phyloP scores from a whole-genome alignment of 2,113 vertebrate genomes.

The Apistogramma diplotaenia region DNA sequence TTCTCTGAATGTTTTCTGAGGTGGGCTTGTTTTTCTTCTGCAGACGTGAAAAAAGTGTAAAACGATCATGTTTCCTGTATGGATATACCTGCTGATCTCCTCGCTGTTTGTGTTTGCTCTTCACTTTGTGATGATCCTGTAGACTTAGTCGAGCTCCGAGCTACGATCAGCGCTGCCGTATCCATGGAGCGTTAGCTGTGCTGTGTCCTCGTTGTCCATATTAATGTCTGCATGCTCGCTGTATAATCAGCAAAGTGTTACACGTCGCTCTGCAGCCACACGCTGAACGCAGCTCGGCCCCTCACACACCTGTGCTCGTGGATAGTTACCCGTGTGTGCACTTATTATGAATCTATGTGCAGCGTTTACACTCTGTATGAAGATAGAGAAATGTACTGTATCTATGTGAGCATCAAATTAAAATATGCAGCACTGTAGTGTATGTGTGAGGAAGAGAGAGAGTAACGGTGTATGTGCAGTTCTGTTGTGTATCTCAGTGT shows the following conservation, averaged over 20 bases:
- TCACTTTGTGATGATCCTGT: slow-evolving; percentile 14
- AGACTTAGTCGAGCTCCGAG: slow-evolving; percentile 4
- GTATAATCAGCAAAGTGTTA: not conserved
- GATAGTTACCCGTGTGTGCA: slow-evolving; percentile 8
- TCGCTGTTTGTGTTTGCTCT: not conserved
- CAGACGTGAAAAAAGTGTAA: not conserved
- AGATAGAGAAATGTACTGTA: slow-evolving; percentile 1
- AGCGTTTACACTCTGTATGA: slow-evolving; percentile 18
- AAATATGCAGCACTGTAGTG: slow-evolving; percentile 24
- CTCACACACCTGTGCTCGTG: not conserved
- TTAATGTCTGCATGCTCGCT: slow-evolving; percentile 22
- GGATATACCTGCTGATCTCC: not conserved
- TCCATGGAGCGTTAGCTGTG: not conserved
- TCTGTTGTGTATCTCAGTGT: slow-evolving; percentile 36
- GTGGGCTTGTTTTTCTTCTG: not conserved
- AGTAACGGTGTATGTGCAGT: not conserved
- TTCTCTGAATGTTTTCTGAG: not conserved
- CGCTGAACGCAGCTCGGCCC: slow-evolving; percentile 17
- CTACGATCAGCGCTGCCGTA: slow-evolving; percentile 13
- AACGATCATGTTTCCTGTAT: not conserved
- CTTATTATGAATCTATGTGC: slow-evolving; percentile 8
- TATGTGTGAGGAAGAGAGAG: not conserved
- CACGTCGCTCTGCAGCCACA: not conserved
- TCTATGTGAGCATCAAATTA: slow-evolving; percentile 10
- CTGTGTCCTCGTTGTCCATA: not conserved